Conservation (phyloP, 2,888 invertebrate genomes). For the Dolomedes plantarius region DNA sequence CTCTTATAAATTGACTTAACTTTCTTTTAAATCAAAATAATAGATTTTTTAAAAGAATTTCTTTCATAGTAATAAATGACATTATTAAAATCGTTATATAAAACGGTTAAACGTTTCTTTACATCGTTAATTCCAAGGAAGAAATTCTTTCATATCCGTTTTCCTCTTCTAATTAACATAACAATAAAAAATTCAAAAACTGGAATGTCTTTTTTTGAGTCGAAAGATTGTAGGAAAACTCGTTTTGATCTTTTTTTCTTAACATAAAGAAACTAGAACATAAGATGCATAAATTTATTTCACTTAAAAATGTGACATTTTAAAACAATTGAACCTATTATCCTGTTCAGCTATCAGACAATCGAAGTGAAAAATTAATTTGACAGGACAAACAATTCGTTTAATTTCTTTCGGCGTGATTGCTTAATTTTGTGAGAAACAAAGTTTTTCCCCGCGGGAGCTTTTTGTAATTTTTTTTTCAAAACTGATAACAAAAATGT, state of each 20-base stretch:
- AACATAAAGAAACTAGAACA: background rate
- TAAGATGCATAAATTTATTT: background rate
- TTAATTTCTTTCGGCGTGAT: background rate
- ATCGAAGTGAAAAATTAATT: conserved; percentile 33
- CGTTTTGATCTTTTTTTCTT: background rate
- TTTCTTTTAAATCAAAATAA: no score
- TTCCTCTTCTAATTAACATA: background rate
- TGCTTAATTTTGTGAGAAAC: background rate
- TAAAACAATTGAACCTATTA: conserved; percentile 15
- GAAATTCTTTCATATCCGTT: no score
- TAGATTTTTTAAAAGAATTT: no score
- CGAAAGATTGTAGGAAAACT: background rate
- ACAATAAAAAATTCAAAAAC: background rate
- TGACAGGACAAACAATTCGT: conserved; percentile 32
- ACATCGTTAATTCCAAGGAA: no score
- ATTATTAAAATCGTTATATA: no score
- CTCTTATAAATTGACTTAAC: no score
- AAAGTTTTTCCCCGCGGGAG: background rate
- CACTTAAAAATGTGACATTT: background rate
- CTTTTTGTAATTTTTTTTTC: background rate
- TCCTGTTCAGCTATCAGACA: background rate
- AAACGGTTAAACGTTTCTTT: no score
- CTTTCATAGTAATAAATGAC: no score
- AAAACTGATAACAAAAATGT: no score
- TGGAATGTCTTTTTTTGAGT: background rate